phyloP scores from a whole-genome alignment of 2,888 invertebrate species.

The Rhamphomyia laevipes region DNA sequence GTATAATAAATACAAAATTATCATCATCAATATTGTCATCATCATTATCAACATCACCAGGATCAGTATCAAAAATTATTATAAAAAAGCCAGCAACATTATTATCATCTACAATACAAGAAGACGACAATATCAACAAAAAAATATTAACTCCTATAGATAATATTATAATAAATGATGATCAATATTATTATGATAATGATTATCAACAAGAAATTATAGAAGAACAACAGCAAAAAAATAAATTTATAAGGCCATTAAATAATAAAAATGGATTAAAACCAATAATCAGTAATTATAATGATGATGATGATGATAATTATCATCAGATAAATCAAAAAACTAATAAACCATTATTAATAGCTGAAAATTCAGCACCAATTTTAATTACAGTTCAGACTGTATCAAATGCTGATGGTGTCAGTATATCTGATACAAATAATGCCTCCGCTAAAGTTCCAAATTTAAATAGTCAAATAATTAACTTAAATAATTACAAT shows the following conservation, averaged over 20 bases:
- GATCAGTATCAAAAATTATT: constrained; percentile 5
- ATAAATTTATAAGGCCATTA: constrained; percentile 4
- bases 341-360: background rate
- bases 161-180: constrained; percentile 5
- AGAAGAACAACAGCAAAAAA: background rate
- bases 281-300: constrained; percentile 9
- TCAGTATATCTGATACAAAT: constrained; percentile 10
- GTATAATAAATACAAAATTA: background rate
- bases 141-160: constrained; percentile 1
- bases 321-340: background rate
- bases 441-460: constrained; percentile 26
- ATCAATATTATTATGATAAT: constrained; percentile 12
- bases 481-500: constrained; percentile 11
- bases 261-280: constrained; percentile 11
- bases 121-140: constrained; percentile 16
- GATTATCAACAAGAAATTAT: constrained; percentile 11
- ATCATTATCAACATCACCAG: constrained; percentile 12
- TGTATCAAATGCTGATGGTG: background rate
- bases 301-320: constrained; percentile 2
- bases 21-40: constrained; percentile 1
- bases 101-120: constrained; percentile 7
- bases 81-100: constrained; percentile 7
- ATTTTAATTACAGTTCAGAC: constrained; percentile 2
- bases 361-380: background rate
- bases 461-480: constrained; percentile 36